Evolutionary conservation across 2,113 vertebrate genomes (phyloP).

Genomic region (Carlito syrichta): DNA sequence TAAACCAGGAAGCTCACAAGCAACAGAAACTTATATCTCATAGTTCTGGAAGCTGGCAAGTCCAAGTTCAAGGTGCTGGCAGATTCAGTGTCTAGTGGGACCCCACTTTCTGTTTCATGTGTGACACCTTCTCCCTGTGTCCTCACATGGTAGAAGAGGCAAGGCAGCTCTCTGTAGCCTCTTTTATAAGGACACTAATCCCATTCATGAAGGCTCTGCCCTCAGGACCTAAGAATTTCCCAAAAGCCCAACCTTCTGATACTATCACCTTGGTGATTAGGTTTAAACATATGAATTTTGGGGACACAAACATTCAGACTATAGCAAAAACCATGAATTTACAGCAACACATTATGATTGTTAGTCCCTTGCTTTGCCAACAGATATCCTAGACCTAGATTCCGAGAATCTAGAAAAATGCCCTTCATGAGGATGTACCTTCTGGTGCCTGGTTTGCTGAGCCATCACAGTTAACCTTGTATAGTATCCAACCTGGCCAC

Average conservation of each 20-base stretch:
- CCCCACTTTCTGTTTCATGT: neutral
- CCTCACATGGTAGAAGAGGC: neutral
- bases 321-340: neutral
- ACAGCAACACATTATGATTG: neutral
- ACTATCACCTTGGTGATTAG: neutral
- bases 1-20: neutral
- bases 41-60: neutral
- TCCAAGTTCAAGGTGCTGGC: neutral
- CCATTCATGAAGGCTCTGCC: neutral
- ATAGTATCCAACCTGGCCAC: neutral
- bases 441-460: neutral
- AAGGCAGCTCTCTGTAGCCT: neutral
- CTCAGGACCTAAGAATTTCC: neutral
- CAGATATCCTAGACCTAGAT: neutral
- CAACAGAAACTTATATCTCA: neutral
- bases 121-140: neutral
- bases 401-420: neutral
- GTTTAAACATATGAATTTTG: neutral
- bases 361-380: neutral
- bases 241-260: neutral
- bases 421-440: neutral
- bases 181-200: neutral
- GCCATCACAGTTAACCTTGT: neutral
- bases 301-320: neutral
- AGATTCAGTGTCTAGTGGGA: neutral